These are phyloP conservation scores for Lepidocyrtoides sp. DNA, from an alignment of 2,888 invertebrate genomes.

Conservation along the genomic window DNA sequence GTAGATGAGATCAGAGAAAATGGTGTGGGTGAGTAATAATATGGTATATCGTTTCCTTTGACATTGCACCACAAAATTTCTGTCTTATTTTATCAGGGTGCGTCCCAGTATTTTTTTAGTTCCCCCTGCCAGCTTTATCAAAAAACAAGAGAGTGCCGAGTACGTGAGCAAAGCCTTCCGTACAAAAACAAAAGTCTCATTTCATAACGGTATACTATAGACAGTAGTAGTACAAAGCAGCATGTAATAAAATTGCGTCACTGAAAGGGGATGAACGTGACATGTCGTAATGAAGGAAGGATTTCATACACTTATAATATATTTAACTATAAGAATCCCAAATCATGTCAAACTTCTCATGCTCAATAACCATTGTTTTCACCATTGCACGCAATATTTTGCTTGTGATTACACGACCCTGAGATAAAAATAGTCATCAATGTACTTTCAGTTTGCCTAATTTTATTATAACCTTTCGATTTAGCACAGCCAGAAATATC, in stretches of 20 bases:
- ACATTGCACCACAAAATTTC: too few relatives aligned
- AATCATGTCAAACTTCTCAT: slow-evolving; percentile 59
- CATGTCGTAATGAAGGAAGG: slow-evolving; percentile 40
- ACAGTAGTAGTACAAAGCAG: too few relatives aligned
- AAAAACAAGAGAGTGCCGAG: too few relatives aligned
- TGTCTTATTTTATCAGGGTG: slow-evolving; percentile 17
- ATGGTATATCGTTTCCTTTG: neutral
- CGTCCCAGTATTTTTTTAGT: neutral
- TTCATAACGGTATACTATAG: too few relatives aligned
- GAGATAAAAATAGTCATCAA: slow-evolving; percentile 4
- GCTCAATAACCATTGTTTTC: slow-evolving; percentile 42
- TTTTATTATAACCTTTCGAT: slow-evolving; percentile 14
- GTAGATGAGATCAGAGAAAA: neutral
- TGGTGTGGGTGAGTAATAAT: neutral
- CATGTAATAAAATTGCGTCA: neutral
- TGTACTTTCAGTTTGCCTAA: neutral
- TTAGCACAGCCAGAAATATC: neutral
- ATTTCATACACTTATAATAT: neutral
- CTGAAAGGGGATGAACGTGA: slow-evolving; percentile 13
- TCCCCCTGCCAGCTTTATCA: neutral
- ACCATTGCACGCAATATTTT: neutral
- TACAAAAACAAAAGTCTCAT: neutral
- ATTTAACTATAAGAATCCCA: neutral
- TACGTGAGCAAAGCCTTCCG: neutral
- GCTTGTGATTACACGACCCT: neutral